Evolutionary conservation across 2,888 invertebrate species (phyloP).

Genomic region (Eurytoma adleriae): DNA sequence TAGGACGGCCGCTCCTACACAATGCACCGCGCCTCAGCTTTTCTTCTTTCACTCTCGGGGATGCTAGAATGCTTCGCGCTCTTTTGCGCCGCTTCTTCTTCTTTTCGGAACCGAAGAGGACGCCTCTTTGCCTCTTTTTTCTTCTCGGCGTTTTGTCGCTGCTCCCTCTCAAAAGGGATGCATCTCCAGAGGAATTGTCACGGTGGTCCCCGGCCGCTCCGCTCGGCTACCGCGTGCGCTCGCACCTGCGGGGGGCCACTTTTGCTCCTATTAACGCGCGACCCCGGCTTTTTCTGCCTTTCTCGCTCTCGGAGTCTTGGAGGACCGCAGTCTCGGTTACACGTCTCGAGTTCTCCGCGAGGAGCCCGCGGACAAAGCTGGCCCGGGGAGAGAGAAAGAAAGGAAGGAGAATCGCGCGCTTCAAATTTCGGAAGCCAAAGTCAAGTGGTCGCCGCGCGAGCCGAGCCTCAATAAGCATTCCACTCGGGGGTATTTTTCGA

Average conservation of each 20-base stretch:
- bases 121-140: neutral
- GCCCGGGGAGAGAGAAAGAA: neutral
- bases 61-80: neutral
- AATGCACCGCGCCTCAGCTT: neutral
- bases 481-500: slow-evolving; percentile 35
- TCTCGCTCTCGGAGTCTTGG: neutral
- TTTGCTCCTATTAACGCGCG: slow-evolving; percentile 40
- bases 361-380: neutral
- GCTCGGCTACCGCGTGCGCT: neutral
- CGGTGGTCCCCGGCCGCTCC: slow-evolving; percentile 66
- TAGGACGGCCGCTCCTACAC: slow-evolving; percentile 24
- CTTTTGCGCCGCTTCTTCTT: slow-evolving; percentile 1
- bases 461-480: slow-evolving; percentile 19
- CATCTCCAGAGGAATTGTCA: slow-evolving; percentile 69
- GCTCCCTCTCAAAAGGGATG: slow-evolving; percentile 62
- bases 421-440: slow-evolving; percentile 50
- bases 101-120: neutral
- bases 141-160: neutral
- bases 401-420: neutral
- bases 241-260: slow-evolving; percentile 29
- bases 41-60: neutral
- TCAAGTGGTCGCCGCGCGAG: slow-evolving; percentile 44
- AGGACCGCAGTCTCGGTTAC: neutral
- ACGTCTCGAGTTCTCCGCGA: neutral
- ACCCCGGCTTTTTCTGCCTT: slow-evolving; percentile 7